phyloP scores from a whole-genome alignment of 2,797 vertebrate genomes.

The Gouania willdenowi region DNA sequence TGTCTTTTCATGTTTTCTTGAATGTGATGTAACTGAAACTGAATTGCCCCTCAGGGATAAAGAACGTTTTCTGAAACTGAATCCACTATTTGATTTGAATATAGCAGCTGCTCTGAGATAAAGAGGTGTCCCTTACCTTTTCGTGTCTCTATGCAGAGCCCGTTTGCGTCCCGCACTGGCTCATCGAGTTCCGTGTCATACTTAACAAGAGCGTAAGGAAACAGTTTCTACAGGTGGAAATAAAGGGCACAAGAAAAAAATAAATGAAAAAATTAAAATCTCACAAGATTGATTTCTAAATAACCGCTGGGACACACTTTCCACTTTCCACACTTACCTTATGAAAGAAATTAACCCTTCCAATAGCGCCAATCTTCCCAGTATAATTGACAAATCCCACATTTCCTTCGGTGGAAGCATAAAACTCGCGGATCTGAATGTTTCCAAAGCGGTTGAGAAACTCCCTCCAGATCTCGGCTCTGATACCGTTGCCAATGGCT shows the following conservation, averaged over 20 bases:
- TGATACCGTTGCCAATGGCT: conserved; percentile 84
- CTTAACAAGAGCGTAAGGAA: conserved; percentile 77
- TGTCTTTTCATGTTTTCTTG: too few species aligned
- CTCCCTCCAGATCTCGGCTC: conserved; percentile 84
- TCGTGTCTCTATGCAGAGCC: conserved; percentile 75
- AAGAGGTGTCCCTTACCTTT: conserved; percentile 69
- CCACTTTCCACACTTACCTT: conserved; percentile 67
- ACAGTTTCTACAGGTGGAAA: conserved; percentile 52
- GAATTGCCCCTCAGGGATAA: too few species aligned
- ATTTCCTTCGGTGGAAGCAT: conserved; percentile 87
- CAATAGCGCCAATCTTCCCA: conserved; percentile 82
- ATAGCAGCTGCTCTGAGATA: too few species aligned
- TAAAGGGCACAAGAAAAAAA: neutral
- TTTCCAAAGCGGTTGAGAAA: conserved; percentile 82
- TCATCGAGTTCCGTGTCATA: conserved; percentile 83
- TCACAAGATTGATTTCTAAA: neutral
- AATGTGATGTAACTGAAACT: too few species aligned
- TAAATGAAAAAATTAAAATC: neutral
- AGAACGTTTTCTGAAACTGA: too few species aligned
- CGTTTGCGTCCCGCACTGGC: conserved; percentile 72
- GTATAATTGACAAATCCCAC: conserved; percentile 83
- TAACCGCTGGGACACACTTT: too few species aligned
- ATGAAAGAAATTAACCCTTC: conserved; percentile 78
- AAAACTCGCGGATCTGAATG: conserved; percentile 82
- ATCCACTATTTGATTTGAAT: too few species aligned